These are phyloP conservation scores for Tubulanus polymorphus DNA, from an alignment of 2,888 invertebrate genomes.

Conservation along the genomic window DNA sequence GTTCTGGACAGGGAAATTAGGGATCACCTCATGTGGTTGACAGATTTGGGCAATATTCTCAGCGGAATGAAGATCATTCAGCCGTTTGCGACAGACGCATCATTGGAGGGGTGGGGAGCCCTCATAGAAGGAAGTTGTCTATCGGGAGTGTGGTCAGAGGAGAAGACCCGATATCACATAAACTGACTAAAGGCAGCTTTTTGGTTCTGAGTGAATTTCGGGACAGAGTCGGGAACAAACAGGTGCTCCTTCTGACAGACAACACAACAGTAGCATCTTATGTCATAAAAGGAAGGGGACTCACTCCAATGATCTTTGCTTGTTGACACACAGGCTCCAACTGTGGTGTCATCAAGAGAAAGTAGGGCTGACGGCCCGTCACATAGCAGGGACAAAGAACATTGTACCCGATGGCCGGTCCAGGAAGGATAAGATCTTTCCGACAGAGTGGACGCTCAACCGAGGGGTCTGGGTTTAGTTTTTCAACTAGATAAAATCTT, in stretches of 20 bases:
- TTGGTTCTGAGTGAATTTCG: slow-evolving; percentile 9
- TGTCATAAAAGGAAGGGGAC: slow-evolving; percentile 19
- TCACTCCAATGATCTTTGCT: slow-evolving; percentile 9
- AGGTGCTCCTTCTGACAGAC: slow-evolving; percentile 13
- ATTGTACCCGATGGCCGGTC: slow-evolving; percentile 14
- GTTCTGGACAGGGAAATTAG: neutral
- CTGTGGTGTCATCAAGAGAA: neutral
- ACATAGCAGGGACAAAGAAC: slow-evolving; percentile 16
- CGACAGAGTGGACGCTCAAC: slow-evolving; percentile 19
- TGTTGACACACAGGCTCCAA: neutral
- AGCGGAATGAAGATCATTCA: neutral
- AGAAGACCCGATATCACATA: slow-evolving; percentile 9
- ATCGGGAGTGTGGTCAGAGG: slow-evolving; percentile 9
- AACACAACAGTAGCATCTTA: slow-evolving; percentile 18
- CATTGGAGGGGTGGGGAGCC: slow-evolving; percentile 11
- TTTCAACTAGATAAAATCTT: no score
- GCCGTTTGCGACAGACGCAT: slow-evolving; percentile 15
- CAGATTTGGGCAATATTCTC: neutral
- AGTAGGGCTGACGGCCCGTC: slow-evolving; percentile 16
- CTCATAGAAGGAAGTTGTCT: slow-evolving; percentile 5
- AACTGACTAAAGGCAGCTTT: slow-evolving; percentile 10
- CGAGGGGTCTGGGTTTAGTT: slow-evolving; percentile 3
- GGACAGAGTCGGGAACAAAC: slow-evolving; percentile 1
- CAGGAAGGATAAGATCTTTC: slow-evolving; percentile 8
- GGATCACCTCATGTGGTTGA: neutral